A percentile compares a stretch with the other conserved stretches of the same genome.
Conservation (phyloP, 1,140 invertebrate genomes). For the Drosophila ananassae region DNA sequence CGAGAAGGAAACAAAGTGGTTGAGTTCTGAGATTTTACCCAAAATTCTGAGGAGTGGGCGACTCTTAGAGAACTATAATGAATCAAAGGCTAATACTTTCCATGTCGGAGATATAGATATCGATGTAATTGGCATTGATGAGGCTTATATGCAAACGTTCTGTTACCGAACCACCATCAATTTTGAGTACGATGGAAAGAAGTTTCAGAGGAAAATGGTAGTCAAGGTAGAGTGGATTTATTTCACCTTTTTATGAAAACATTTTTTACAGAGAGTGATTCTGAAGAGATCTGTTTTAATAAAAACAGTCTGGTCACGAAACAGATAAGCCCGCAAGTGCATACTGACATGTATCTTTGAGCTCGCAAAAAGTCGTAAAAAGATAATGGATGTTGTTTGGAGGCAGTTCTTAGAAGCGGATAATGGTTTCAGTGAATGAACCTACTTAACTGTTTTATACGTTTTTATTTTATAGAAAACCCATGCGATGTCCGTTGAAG, state of each 20-base stretch:
- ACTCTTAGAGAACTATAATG: conserved; percentile 49
- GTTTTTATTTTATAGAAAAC: conserved; percentile 59
- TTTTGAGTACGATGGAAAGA: conserved; percentile 44
- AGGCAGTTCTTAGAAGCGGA: neutral
- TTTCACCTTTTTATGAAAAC: neutral
- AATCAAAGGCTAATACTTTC: conserved; percentile 30
- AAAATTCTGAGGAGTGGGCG: conserved; percentile 38
- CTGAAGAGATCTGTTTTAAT: neutral
- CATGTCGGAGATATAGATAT: conserved; percentile 46
- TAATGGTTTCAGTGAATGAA: neutral
- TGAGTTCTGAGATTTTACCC: conserved; percentile 41
- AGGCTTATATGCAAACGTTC: conserved; percentile 73
- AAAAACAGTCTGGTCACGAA: no score
- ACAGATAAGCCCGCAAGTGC: no score
- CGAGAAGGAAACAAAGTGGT: conserved; percentile 55
- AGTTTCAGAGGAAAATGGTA: conserved; percentile 45
- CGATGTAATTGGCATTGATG: conserved; percentile 57
- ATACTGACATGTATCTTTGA: no score
- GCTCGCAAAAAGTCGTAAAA: neutral
- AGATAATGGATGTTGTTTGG: neutral
- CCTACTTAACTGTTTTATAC: neutral
- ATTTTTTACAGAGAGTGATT: neutral
- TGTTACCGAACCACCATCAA: conserved; percentile 58
- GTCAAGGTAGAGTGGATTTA: conserved; percentile 60
- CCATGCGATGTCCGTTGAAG: conserved; percentile 41